Evolutionary conservation across 2,888 invertebrate genomes (phyloP), one percentile per base, ranked within the genome.

Genomic region (Euspilapteryx auroguttella): DNA sequence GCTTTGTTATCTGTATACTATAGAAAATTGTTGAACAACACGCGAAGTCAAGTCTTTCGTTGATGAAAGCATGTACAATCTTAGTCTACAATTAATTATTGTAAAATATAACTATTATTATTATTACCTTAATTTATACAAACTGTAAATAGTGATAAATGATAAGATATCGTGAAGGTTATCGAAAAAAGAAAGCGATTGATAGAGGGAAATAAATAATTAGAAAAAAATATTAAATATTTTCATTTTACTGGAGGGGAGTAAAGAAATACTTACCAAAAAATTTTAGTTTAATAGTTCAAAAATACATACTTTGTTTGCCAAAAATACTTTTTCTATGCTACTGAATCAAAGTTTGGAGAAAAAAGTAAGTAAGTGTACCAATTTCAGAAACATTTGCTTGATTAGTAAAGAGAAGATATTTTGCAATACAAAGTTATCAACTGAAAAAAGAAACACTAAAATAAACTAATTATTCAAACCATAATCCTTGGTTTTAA

Each of bases 121-220:
- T 55, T 55, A 62, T 25, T 32, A 29, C 21, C 23, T 32, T 75
- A 68, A 73, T 68, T 75, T 75, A 73, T 73, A 68, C 63, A 64
- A 69, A 64, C 57, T 73, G 73, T 75, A 75, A 65, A 75, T 75
- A 75, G 51, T 41, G 56, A 49, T 71, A 69, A 75, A 50, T 41
- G 56, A 49, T 71, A 69, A 69, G 71, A 52, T 68, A 64, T 59
- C 43, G 43, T 64, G 68, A 71, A 65, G 45, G 58, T 55, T 63
- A 69, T 66, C 54, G 63, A 66, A 69, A 63, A 66, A 66, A 63
- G 58, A 59, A 68, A 57, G 25, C 14, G 59, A 64, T 58, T 55
- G 66, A 71, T 66, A 68, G 68, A 66, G 59, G 62, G 62, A 71
- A 69, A 71, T 64, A 68, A 32, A 68, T 62, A 57, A 65, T 66